phyloP scores from a whole-genome alignment of 1,140 invertebrate genomes.

The Belonocnema kinseyi region DNA sequence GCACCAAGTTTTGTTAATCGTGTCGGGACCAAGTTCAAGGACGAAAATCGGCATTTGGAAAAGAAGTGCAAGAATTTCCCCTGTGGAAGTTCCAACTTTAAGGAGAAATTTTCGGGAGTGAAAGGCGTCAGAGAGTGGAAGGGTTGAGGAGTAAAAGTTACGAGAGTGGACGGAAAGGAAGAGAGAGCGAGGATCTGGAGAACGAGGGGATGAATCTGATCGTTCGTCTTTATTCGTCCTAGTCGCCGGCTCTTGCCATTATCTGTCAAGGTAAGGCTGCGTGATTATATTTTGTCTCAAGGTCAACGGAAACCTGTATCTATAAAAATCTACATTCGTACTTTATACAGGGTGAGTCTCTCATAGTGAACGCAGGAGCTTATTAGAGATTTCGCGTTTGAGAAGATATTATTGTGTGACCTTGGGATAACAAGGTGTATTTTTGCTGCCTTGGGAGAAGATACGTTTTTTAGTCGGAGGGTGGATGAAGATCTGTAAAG shows the following conservation, averaged over 20 bases:
- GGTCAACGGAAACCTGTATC: slow-evolving; percentile 34
- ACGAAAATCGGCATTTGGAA: not conserved
- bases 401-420: not conserved
- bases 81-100: not conserved
- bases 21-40: no score
- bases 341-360: not conserved
- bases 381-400: not conserved
- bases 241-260: slow-evolving; percentile 36
- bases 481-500: no score
- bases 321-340: slow-evolving; percentile 10
- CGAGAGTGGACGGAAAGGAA: slow-evolving; percentile 36
- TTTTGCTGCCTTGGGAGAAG: not conserved
- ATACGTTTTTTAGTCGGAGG: not conserved
- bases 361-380: not conserved
- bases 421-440: not conserved
- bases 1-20: no score
- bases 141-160: not conserved
- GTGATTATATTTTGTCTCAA: slow-evolving; percentile 37
- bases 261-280: slow-evolving; percentile 52
- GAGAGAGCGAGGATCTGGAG: slow-evolving; percentile 3
- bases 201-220: slow-evolving; percentile 38
- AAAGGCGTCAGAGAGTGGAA: not conserved
- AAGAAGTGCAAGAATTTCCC: not conserved
- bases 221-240: slow-evolving; percentile 35
- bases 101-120: not conserved